These are phyloP conservation scores for Diacarnus erythraeanus DNA, from an alignment of 37 sponge, comb jelly and placozoan genomes.

Conservation along the genomic window DNA sequence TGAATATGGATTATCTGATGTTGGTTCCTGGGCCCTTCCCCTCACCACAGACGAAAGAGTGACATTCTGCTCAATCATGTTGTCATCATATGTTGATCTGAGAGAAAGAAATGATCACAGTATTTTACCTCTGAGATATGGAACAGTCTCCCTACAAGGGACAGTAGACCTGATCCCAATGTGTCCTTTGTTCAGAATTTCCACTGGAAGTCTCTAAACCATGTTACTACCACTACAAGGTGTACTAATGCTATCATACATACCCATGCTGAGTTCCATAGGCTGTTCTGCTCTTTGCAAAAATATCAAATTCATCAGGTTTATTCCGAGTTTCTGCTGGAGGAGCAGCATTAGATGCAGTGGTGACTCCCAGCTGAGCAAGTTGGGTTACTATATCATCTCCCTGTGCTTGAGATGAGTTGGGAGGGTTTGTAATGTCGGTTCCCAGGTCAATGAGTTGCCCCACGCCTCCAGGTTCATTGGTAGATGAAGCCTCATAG, in stretches of 20 bases:
- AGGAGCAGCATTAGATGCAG: neutral
- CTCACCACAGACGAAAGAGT: conserved; percentile 49
- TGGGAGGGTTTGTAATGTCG: conserved; percentile 39
- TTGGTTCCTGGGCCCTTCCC: neutral
- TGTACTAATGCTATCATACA: no score
- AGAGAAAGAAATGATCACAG: neutral
- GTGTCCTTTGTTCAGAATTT: no score
- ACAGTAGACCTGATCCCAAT: no score
- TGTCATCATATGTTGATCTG: conserved; percentile 68
- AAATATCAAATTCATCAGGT: conserved; percentile 92
- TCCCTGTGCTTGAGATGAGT: neutral
- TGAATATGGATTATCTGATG: conserved; percentile 19
- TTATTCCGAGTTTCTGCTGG: neutral
- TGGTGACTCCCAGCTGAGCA: conserved; percentile 28
- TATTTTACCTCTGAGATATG: neutral
- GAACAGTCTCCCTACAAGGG: no score
- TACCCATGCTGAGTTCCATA: conserved; percentile 13
- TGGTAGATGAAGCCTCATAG: neutral
- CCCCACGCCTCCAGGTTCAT: conserved; percentile 5
- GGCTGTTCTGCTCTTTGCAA: conserved; percentile 85
- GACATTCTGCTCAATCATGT: conserved; percentile 27
- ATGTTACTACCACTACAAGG: neutral
- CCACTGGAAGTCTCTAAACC: neutral
- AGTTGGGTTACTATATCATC: conserved; percentile 54
- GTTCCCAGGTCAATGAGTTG: conserved; percentile 78